Evolutionary conservation across 2,888 invertebrate genomes (phyloP).

Genomic region (Tetragonisca angustula): DNA sequence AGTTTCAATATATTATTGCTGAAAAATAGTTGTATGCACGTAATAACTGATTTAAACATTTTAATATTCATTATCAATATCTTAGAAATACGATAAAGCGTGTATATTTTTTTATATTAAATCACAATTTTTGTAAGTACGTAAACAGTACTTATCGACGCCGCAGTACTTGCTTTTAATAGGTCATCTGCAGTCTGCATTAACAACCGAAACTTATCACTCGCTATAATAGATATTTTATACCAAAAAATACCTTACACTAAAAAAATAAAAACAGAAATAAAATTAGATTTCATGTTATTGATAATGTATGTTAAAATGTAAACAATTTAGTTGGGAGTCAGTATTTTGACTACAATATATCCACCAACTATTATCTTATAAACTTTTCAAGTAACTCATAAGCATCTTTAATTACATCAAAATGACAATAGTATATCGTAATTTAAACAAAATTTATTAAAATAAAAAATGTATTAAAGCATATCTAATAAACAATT

Average conservation of each 20-base stretch:
- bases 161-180: background rate
- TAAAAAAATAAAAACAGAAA: background rate
- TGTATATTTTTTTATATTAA: background rate
- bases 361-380: background rate
- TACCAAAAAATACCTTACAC: background rate
- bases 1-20: background rate
- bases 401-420: background rate
- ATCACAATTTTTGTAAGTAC: background rate
- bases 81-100: background rate
- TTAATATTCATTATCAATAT: background rate
- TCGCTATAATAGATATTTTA: background rate
- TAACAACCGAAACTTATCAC: background rate
- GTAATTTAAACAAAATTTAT: background rate
- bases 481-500: background rate
- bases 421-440: background rate
- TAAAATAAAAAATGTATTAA: background rate
- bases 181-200: background rate
- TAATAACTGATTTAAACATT: background rate
- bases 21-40: background rate
- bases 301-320: background rate
- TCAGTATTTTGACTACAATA: background rate
- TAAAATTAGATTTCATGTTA: background rate
- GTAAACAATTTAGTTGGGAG: background rate
- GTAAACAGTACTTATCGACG: background rate
- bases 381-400: background rate